phyloP scores from a whole-genome alignment of 2,113 vertebrate species.

The Phasianus colchicus region DNA sequence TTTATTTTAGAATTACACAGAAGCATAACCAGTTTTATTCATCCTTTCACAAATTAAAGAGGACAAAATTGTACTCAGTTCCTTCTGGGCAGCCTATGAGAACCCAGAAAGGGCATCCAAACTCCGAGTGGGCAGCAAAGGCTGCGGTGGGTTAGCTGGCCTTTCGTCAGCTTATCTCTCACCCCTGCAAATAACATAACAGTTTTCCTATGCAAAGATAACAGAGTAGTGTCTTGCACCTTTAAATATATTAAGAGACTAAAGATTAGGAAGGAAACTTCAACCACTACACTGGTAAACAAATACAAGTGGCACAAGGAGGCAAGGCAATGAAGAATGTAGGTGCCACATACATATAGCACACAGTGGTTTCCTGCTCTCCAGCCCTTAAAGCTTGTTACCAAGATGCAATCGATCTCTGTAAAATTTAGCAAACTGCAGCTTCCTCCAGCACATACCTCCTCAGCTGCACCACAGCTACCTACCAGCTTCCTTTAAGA shows the following conservation, averaged over 20 bases:
- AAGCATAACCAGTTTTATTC: not conserved
- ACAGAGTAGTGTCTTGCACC: not conserved
- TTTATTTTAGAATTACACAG: not conserved
- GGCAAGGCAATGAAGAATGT: not conserved
- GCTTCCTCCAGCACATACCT: not conserved
- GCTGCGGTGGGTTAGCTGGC: not conserved
- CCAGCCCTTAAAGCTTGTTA: not conserved
- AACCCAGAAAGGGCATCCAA: not conserved
- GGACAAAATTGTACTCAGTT: not conserved
- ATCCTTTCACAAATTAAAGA: not conserved
- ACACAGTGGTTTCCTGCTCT: not conserved
- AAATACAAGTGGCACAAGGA: not conserved
- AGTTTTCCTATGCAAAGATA: accelerated
- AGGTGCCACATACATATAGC: not conserved
- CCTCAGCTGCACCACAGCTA: not conserved
- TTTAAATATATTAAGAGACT: not conserved
- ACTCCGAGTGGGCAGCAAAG: not conserved
- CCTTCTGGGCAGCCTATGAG: not conserved
- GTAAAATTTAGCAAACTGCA: not conserved
- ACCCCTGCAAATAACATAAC: not conserved
- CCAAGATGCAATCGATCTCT: not conserved
- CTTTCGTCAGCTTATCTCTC: not conserved
- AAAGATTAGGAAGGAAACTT: not conserved
- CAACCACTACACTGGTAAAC: not conserved
- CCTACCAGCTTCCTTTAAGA: not conserved